Evolutionary conservation across 2,888 invertebrate genomes (phyloP).

Genomic region (Ophraella communa): DNA sequence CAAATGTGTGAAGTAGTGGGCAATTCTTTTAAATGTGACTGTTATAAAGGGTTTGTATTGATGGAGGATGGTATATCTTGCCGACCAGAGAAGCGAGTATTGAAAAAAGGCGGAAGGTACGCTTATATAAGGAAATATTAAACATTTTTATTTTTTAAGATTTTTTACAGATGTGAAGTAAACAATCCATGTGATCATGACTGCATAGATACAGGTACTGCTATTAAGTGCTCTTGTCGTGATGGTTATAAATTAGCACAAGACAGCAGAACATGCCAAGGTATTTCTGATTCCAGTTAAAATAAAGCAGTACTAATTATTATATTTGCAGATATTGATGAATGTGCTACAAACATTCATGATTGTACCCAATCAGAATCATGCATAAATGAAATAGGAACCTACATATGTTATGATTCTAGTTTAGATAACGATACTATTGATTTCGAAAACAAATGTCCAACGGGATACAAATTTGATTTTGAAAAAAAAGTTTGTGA

Average conservation of each 20-base stretch:
- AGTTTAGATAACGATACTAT: slow-evolving; percentile 47
- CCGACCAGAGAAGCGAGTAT: slow-evolving; percentile 58
- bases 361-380: slow-evolving; percentile 60
- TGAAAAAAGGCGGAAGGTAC: slow-evolving; percentile 44
- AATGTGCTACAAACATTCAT: slow-evolving; percentile 62
- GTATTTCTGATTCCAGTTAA: slow-evolving; percentile 47
- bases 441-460: slow-evolving; percentile 58
- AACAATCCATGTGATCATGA: slow-evolving; percentile 77
- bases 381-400: slow-evolving; percentile 66
- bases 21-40: slow-evolving; percentile 75
- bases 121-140: too few species aligned
- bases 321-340: slow-evolving; percentile 65
- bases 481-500: slow-evolving; percentile 65
- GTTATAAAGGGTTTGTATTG: slow-evolving; percentile 71
- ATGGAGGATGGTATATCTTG: slow-evolving; percentile 77
- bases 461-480: slow-evolving; percentile 66
- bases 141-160: background rate
- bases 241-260: slow-evolving; percentile 71
- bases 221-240: slow-evolving; percentile 74
- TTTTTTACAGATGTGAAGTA: slow-evolving; percentile 63
- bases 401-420: slow-evolving; percentile 62
- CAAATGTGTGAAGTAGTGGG: slow-evolving; percentile 79
- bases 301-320: background rate
- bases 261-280: slow-evolving; percentile 73
- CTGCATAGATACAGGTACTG: slow-evolving; percentile 73